Evolutionary conservation across 92 coral and sea anemone species (phyloP).

Genomic region (Nematostella vectensis): DNA sequence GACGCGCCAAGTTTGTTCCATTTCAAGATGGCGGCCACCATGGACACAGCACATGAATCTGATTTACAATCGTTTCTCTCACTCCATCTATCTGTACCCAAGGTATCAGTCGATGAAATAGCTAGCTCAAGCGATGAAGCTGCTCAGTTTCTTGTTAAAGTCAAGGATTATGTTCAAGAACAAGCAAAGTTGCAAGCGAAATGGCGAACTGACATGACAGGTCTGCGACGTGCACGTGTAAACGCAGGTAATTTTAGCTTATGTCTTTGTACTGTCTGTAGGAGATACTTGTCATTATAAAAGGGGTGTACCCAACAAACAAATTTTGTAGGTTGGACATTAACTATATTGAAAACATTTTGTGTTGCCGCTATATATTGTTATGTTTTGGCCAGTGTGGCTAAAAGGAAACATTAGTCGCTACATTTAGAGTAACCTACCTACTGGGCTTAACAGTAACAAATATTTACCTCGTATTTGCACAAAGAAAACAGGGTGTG

Average conservation of each 20-base stretch:
- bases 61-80: slow-evolving; percentile 48
- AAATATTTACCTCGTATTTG: too few relatives aligned
- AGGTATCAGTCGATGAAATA: slow-evolving; percentile 31
- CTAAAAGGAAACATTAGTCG: too few relatives aligned
- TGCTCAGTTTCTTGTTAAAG: slow-evolving; percentile 33
- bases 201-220: slow-evolving; percentile 58
- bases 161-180: slow-evolving; percentile 40
- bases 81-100: slow-evolving; percentile 39
- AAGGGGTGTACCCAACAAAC: too few relatives aligned
- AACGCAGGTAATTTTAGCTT: slow-evolving; percentile 66
- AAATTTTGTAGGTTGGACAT: too few relatives aligned
- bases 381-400: too few relatives aligned
- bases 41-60: slow-evolving; percentile 11
- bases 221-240: slow-evolving; percentile 95
- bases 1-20: slow-evolving; percentile 57
- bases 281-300: too few relatives aligned
- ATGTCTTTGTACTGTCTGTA: too few relatives aligned
- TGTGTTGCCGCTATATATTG: too few relatives aligned
- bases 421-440: too few relatives aligned
- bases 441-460: too few relatives aligned
- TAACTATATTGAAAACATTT: too few relatives aligned
- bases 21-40: slow-evolving; percentile 88
- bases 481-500: too few relatives aligned
- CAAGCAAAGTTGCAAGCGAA: slow-evolving; percentile 39
- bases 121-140: slow-evolving; percentile 52